phyloP scores from a whole-genome alignment of 1,140 invertebrate genomes.

The Polypedilum vanderplanki region DNA sequence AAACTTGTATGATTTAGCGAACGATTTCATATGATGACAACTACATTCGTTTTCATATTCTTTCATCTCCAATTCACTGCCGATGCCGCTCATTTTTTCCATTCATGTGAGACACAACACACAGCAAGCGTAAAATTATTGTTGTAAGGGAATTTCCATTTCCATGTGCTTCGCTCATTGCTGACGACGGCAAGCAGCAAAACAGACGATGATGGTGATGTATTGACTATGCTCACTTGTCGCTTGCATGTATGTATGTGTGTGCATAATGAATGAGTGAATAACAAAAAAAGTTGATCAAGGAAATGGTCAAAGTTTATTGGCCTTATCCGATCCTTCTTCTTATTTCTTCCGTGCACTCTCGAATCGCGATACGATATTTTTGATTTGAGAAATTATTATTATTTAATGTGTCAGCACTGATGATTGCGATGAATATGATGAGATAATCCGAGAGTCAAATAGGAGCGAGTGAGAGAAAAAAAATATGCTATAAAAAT shows the following conservation, averaged over 20 bases:
- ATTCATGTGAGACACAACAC: background rate
- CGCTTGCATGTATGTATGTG: background rate
- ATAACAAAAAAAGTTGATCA: background rate
- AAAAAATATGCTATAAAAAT: too few species aligned
- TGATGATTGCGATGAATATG: too few species aligned
- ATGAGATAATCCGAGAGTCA: too few species aligned
- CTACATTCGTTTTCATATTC: background rate
- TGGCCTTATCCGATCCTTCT: too few species aligned
- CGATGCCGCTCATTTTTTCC: background rate
- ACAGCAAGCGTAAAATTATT: background rate
- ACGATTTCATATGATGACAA: background rate
- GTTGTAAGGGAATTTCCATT: background rate
- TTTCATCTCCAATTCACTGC: background rate
- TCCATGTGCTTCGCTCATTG: background rate
- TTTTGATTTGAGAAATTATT: too few species aligned
- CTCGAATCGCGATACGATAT: too few species aligned
- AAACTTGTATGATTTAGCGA: background rate
- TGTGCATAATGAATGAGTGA: constrained; percentile 4
- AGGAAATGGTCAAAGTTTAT: constrained; percentile 24
- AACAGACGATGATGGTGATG: background rate
- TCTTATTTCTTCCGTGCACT: too few species aligned
- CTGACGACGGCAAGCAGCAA: background rate
- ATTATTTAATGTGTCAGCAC: too few species aligned
- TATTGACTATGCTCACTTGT: background rate
- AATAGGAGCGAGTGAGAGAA: too few species aligned